These are phyloP conservation scores for Hippoglossus hippoglossus DNA, from an alignment of 2,797 vertebrate genomes.

Conservation along the genomic window DNA sequence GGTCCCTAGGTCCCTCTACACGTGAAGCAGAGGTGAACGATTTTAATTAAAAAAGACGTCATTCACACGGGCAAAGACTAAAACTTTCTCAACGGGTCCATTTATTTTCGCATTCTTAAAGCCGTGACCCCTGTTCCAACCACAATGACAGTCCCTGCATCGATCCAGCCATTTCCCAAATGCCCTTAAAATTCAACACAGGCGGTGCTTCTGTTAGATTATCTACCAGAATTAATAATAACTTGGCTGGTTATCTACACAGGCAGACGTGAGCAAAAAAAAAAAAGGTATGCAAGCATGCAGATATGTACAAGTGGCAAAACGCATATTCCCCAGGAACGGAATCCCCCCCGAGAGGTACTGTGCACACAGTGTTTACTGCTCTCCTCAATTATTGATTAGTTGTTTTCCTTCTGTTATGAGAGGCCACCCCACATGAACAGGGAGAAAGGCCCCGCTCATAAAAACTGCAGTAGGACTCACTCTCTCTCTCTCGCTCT, in stretches of 20 bases:
- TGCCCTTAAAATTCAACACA: neutral
- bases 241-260: neutral
- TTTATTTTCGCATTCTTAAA: too few species aligned
- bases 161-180: neutral
- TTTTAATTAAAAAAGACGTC: too few species aligned
- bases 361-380: conserved; percentile 75
- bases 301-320: conserved; percentile 6
- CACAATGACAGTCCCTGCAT: too few species aligned
- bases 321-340: conserved; percentile 45
- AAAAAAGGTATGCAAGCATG: neutral
- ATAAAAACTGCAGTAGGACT: conserved; percentile 76
- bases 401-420: conserved; percentile 81
- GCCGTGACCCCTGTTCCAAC: too few species aligned
- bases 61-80: too few species aligned
- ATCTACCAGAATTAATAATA: neutral
- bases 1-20: too few species aligned
- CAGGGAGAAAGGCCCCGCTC: conserved; percentile 52
- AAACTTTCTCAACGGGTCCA: too few species aligned
- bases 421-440: conserved; percentile 75
- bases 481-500: neutral
- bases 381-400: conserved; percentile 82
- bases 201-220: neutral
- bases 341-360: conserved; percentile 54
- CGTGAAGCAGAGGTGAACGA: too few species aligned
- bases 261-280: neutral